Base-by-base conservation (phyloP, 1,140 invertebrate species). In the Trachelipus rathkii region DNA sequence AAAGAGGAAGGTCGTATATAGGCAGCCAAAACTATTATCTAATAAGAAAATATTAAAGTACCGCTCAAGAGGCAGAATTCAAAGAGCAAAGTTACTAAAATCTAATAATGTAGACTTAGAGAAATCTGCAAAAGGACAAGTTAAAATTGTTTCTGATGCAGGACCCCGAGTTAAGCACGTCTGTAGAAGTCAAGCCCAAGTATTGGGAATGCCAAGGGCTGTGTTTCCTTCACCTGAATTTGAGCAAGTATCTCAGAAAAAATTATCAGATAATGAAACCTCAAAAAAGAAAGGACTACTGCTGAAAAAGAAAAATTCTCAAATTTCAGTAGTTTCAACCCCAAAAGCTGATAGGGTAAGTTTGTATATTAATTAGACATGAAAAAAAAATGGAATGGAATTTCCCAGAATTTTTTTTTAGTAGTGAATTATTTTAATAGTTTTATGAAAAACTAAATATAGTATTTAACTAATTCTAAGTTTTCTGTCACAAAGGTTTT, bases 111-210 rank as follows among this genome's bases (percentile, higher is more conserved):
- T 68, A 21, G 71, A 21, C 10, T 69, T 70, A 11, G 66, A 44
- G 43, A 46, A 9, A 6, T 45, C 53, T 1, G 67, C 44, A n/a
- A 70, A n/a, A 23, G 13, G 72, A 23, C 10, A 66, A 21, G 74
- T 73, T 43, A 67, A 19, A 15, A n/a, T 50, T 15, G 45, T 72
- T 45, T 60, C 75, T 33, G 72, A 43, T 10, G 75, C 67, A 11
- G 79, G 79, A 24, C 79, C 79, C 7, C 67, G 79, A 44, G 78
- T 81, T 10, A 81, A 81, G 45, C 77, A 78, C 23, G 79, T 81
- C 11, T 81, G 79, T 69, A 75, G 79, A 21, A 81, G 79, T 46
- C 76, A 78, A 53, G 79, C 77, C 24, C 79, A 81, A 77, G 79
- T 81, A 15, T 60, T 80, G 19, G 77, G 79, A 11, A 81, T 81